Base-by-base conservation (phyloP, 2,888 invertebrate genomes). In the Baccha elongata region DNA sequence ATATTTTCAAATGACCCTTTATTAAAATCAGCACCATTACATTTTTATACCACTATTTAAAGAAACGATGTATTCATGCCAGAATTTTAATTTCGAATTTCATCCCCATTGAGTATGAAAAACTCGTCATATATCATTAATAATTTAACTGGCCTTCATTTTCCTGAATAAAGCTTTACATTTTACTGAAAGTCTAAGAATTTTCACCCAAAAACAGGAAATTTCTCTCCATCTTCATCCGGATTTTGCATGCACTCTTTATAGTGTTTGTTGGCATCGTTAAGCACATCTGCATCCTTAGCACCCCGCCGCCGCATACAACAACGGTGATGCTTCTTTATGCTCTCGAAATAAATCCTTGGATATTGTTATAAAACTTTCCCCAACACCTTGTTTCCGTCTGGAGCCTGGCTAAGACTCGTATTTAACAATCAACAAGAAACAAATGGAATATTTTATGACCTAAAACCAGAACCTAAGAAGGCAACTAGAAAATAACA, bases 391-490 rank as follows among this genome's bases (percentile, higher is more conserved):
- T 62, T 62, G 62, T 68, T 73, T 62, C 40, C 6, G 53, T 42
- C 62, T 73, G 46, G n/a, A 72, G 29, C 52, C 48, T 48, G 37
- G 21, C 40, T 15, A n/a, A 62, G 35, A n/a, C 35, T 21, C 62
- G 40, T 67, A 67, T 60, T 60, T 74, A 67, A 74, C 75, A 75
- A 62, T 53, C 52, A 69, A 58, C 46, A 55, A 48, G 65, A 44
- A 78, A 69, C 62, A 79, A 79, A 79, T 48, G 32, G 68, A 80
- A 69, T 80, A 69, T 69, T 80, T 80, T 80, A 74, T 80, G 64
- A 64, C 52, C 68, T 8, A 35, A 17, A 65, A 50, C 58, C 50
- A 53, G 42, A 32, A 23, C 42, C 42, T 35, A 6, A 50, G 23
- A 52, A 52, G n/a, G 23, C 58, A 60, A 23, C 55, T 29, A 10